A percentile compares a stretch with the other conserved stretches of the same genome.
phyloP scores from a whole-genome alignment of 2,113 vertebrate genomes.

The Clarias macrocephalus region DNA sequence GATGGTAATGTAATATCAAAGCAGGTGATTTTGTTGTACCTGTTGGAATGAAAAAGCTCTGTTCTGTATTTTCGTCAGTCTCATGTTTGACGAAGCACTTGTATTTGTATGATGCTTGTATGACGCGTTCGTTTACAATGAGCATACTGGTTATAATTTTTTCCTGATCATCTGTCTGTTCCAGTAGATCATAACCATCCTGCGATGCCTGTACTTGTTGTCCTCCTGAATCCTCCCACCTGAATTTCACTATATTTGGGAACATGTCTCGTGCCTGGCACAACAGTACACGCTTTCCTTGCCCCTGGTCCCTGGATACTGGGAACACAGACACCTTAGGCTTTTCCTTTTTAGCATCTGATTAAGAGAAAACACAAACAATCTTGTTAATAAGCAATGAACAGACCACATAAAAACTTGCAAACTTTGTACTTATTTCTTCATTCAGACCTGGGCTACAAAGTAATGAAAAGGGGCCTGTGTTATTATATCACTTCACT shows the following conservation, averaged over 20 bases:
- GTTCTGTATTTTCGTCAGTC: accelerated
- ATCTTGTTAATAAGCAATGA: neutral
- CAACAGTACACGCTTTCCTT: neutral
- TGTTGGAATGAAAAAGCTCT: accelerated
- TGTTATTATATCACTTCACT: too few species aligned
- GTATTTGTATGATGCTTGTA: neutral
- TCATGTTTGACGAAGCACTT: conserved; percentile 9
- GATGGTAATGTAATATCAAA: neutral
- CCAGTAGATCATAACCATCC: neutral
- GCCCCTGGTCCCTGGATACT: neutral
- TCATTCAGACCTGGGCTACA: neutral
- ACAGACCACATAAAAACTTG: neutral
- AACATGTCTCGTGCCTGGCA: conserved; percentile 49
- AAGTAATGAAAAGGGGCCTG: neutral
- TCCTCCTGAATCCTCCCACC: neutral
- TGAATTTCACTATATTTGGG: conserved; percentile 45
- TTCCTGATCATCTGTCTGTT: neutral
- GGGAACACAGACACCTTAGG: conserved; percentile 12
- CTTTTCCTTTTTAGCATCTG: accelerated
- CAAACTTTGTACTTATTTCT: too few species aligned
- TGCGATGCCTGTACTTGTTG: accelerated
- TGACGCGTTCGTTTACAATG: neutral
- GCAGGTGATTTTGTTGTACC: conserved; percentile 17
- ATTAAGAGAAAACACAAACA: conserved; percentile 4
- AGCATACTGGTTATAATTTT: conserved; percentile 40